Conservation (phyloP, 2,888 invertebrate species). For the Rhingia rostrata region DNA sequence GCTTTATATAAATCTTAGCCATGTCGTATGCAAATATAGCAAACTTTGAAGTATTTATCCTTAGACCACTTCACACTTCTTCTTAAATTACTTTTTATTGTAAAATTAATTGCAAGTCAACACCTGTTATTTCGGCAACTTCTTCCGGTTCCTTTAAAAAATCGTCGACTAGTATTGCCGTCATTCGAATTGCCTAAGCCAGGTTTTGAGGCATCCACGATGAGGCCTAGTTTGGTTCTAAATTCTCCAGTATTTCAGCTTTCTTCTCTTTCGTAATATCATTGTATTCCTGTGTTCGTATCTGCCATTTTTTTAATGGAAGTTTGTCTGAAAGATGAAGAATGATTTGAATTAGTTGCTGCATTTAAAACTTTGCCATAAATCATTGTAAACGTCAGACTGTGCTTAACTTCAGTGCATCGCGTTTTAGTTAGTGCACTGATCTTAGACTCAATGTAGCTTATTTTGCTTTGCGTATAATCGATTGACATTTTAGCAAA, state of each 20-base stretch:
- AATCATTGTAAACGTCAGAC: constrained; percentile 49
- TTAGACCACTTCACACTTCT: background rate
- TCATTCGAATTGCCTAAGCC: constrained; percentile 78
- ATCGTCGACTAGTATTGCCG: constrained; percentile 77
- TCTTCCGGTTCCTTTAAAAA: no score
- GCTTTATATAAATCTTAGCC: no score
- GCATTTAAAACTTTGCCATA: constrained; percentile 43
- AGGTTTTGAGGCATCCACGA: constrained; percentile 77
- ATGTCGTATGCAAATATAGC: no score
- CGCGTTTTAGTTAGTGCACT: no score
- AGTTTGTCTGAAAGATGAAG: constrained; percentile 78
- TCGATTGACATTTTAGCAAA: no score
- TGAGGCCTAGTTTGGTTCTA: constrained; percentile 75
- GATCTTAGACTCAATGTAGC: no score
- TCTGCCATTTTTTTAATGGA: constrained; percentile 76
- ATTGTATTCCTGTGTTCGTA: constrained; percentile 34
- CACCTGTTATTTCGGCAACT: constrained; percentile 79
- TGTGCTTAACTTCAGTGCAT: no score
- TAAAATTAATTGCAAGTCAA: constrained; percentile 43
- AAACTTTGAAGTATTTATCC: constrained; percentile 12
- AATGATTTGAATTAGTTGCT: constrained; percentile 67
- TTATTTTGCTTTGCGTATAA: no score
- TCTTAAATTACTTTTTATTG: background rate
- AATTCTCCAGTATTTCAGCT: constrained; percentile 35
- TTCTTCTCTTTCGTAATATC: constrained; percentile 30